Percentiles rank a stretch among this genome's conserved stretches.
These are phyloP conservation scores for Enteromius viviparus DNA, from an alignment of 2,797 vertebrate species.

Conservation along the genomic window DNA sequence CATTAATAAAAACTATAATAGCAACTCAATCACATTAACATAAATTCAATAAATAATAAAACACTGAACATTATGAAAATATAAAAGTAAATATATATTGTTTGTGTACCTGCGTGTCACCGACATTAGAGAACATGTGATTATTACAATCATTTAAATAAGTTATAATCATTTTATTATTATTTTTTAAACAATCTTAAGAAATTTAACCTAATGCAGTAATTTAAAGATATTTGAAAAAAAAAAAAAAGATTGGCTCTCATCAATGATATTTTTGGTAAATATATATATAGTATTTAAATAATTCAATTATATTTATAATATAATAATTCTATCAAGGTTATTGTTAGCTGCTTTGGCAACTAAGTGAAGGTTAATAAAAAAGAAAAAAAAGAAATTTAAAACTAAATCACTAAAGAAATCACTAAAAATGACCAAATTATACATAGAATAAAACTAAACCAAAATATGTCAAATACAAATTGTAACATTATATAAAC, in stretches of 20 bases:
- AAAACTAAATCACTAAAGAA: background rate
- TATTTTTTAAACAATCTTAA: background rate
- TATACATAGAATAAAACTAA: too few species aligned
- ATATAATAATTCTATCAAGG: background rate
- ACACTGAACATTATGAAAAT: too few species aligned
- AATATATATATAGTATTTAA: background rate
- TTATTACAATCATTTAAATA: too few species aligned
- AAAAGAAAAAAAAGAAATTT: background rate
- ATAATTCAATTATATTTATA: background rate
- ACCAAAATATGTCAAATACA: too few species aligned
- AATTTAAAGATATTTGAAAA: background rate
- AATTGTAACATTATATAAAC: too few species aligned
- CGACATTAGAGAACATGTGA: background rate
- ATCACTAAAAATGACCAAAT: background rate
- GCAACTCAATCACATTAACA: too few species aligned
- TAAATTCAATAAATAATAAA: too few species aligned
- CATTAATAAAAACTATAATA: too few species aligned
- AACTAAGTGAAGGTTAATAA: background rate
- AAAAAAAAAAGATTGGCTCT: background rate
- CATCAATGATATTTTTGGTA: background rate
- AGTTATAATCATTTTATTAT: too few species aligned
- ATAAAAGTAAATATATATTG: too few species aligned
- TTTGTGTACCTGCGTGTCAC: too few species aligned
- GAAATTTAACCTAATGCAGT: background rate
- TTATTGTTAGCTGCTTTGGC: background rate